Conservation (phyloP, 2,113 vertebrate species). For the Silurus meridionalis region DNA sequence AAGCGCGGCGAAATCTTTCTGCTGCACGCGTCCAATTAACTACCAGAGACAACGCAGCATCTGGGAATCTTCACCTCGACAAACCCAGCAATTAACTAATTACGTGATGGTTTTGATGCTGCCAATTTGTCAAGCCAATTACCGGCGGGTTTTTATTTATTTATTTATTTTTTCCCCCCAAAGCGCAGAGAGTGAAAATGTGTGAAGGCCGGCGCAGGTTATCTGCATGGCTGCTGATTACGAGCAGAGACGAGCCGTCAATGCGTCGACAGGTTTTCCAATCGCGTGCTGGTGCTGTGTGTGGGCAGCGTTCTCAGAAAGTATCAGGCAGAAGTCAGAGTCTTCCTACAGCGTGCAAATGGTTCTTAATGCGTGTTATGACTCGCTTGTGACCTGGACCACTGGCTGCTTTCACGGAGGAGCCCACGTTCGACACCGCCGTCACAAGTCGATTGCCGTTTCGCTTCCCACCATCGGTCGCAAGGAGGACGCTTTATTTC, state of each 20-base stretch:
- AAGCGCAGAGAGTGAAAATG: conserved; percentile 19
- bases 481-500: conserved; percentile 57
- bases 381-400: conserved; percentile 31
- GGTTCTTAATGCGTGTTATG: conserved; percentile 43
- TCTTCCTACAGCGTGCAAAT: neutral
- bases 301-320: conserved; percentile 65
- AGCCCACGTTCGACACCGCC: neutral
- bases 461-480: conserved; percentile 68
- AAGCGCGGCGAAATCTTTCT: conserved; percentile 43
- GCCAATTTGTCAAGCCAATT: conserved; percentile 66
- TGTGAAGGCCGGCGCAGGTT: neutral
- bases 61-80: conserved; percentile 60
- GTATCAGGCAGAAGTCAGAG: conserved; percentile 6
- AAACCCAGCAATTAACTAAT: conserved; percentile 74
- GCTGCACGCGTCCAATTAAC: conserved; percentile 73
- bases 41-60: conserved; percentile 36
- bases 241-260: neutral
- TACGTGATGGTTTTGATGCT: conserved; percentile 66
- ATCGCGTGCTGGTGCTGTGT: conserved; percentile 29
- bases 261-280: neutral
- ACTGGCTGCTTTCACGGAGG: neutral
- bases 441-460: conserved; percentile 59
- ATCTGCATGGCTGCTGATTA: neutral
- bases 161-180: conserved; percentile 9
- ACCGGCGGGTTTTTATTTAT: conserved; percentile 14